These are phyloP conservation scores for Dendropsophus ebraccatus DNA, from an alignment of 2,113 vertebrate species.

Conservation along the genomic window DNA sequence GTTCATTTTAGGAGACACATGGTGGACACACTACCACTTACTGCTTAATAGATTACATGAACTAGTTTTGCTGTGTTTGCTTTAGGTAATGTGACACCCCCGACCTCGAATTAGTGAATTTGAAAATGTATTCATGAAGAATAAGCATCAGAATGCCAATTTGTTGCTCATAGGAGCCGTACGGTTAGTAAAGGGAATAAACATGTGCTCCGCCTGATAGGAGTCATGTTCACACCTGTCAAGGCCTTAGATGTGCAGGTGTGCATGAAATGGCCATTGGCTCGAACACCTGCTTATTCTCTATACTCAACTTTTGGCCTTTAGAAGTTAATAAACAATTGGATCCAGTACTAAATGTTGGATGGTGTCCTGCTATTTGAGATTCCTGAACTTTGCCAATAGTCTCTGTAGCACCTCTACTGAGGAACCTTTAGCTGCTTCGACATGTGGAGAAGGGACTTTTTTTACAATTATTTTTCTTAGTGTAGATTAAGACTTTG, in stretches of 20 bases:
- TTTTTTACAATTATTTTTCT: background rate
- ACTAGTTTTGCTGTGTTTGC: no score
- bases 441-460: background rate
- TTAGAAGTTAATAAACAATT: conserved; percentile 24
- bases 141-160: background rate
- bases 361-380: background rate
- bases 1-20: no score
- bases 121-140: background rate
- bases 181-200: background rate
- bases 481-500: no score
- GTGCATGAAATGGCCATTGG: conserved; percentile 7
- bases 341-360: background rate
- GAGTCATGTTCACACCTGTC: conserved; percentile 17
- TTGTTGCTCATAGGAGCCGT: background rate
- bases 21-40: no score
- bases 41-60: no score
- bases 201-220: background rate
- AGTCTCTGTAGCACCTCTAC: background rate
- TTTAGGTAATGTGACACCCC: background rate
- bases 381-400: conserved; percentile 5
- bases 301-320: background rate
- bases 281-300: background rate
- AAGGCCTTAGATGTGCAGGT: conserved; percentile 6
- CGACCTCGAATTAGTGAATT: background rate
- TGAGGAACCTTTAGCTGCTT: background rate